These are phyloP conservation scores for Lepas anatifera DNA, from an alignment of 2,888 invertebrate genomes.

Conservation along the genomic window DNA sequence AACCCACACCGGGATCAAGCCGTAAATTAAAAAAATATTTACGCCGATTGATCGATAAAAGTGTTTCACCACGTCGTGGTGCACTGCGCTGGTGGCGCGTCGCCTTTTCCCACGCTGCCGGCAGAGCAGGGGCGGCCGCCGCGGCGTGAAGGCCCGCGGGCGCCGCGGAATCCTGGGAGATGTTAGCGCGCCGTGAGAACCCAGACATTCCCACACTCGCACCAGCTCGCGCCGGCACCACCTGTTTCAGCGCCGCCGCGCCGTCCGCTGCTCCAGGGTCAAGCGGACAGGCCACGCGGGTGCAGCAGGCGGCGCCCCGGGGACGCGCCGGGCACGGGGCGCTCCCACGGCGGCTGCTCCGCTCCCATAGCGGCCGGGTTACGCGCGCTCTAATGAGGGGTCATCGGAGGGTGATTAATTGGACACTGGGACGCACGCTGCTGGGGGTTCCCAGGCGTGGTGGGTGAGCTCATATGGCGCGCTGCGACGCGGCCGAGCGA, in stretches of 20 bases:
- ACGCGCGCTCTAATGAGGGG: slow-evolving; percentile 1
- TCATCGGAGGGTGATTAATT: slow-evolving; percentile 5
- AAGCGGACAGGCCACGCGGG: not conserved
- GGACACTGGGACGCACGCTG: not conserved
- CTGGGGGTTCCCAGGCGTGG: not conserved
- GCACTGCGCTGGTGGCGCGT: not conserved
- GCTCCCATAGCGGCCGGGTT: slow-evolving; percentile 1
- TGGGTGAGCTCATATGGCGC: too few species aligned
- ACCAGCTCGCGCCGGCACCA: not conserved
- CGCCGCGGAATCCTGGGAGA: slow-evolving; percentile 11
- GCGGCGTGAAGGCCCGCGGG: not conserved
- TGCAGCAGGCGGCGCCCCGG: not conserved
- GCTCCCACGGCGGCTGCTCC: not conserved
- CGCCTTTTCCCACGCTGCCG: slow-evolving; percentile 3
- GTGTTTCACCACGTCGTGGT: not conserved
- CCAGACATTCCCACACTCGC: slow-evolving; percentile 5
- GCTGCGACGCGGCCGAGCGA: too few species aligned
- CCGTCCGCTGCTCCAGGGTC: too few species aligned
- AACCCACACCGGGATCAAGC: too few species aligned
- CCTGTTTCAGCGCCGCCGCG: not conserved
- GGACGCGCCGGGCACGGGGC: not conserved
- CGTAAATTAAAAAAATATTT: too few species aligned
- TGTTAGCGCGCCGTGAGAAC: slow-evolving; percentile 10
- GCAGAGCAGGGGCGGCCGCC: not conserved
- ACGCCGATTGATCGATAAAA: too few species aligned